Conservation (phyloP, 1,140 invertebrate species). For the Tachypleus tridentatus region DNA sequence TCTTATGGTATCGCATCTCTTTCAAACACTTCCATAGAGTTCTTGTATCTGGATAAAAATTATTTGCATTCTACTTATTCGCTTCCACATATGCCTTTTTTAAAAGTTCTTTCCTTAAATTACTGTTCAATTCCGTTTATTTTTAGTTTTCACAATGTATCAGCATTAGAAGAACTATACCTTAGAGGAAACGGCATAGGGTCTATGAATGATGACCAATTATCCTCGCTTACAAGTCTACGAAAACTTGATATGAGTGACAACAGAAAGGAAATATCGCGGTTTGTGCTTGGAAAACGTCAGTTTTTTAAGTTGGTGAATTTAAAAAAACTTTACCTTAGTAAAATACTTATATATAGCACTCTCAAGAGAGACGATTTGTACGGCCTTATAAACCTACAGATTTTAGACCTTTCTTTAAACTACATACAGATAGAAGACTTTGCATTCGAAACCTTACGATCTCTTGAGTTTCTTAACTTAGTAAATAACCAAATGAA, state of each 20-base stretch:
- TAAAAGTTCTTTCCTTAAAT: neutral
- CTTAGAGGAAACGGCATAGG: neutral
- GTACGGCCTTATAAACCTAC: slow-evolving; percentile 17
- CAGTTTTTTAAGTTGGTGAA: neutral
- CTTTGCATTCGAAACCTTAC: slow-evolving; percentile 10
- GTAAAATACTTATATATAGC: neutral
- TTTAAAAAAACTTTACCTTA: slow-evolving; percentile 1
- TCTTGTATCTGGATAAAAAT: slow-evolving; percentile 2
- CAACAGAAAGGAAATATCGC: neutral
- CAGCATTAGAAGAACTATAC: slow-evolving; percentile 3
- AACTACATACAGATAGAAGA: neutral
- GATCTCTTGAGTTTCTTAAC: slow-evolving; percentile 3
- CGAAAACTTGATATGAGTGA: neutral
- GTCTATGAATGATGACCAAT: neutral
- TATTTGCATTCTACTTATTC: neutral
- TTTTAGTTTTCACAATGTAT: neutral
- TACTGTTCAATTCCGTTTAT: neutral
- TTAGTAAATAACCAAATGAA: neutral
- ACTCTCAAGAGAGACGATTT: slow-evolving; percentile 27
- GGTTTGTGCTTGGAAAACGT: neutral
- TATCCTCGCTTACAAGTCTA: neutral
- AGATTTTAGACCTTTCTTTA: neutral
- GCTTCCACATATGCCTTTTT: slow-evolving; percentile 4
- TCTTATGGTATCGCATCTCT: neutral
- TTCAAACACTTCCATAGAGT: slow-evolving; percentile 3